Evolutionary conservation across 2,888 invertebrate genomes (phyloP), one percentile per base, ranked within the genome.

Genomic region (Tryphoninae sp.): DNA sequence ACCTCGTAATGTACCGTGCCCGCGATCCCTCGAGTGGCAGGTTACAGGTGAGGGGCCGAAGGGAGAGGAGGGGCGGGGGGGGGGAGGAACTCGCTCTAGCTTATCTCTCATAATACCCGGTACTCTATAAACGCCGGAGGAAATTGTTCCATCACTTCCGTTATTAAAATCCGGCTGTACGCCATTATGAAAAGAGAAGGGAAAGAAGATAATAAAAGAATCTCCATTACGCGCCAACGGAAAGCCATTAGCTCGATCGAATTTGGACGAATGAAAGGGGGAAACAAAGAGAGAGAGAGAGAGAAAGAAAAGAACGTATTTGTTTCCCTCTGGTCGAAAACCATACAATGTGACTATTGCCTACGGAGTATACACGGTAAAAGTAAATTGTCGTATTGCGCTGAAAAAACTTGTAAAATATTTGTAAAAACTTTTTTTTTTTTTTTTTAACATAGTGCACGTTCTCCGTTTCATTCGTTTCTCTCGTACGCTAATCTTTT

Each of bases 81-180:
- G 33, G 6, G 55, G 45, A 45, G 9, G 51, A 26, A 16, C 9
- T 9, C 11, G 42, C 45, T 67, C 42, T 23, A 23, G 8, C 78
- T 79, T 79, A 82, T 82, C 74, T 68, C 73, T 64, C 79, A 59
- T 79, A 78, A 75, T 82, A 62, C 64, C 73, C 49, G 68, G 59
- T 76, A 77, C 49, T 22, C 16, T 62, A 26, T 58, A 61, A 49
- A 42, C 58, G 26, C 51, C n/a, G 22, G 42, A 65, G 68, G 62
- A 79, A 79, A 78, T 82, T 82, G 61, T 76, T 79, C 73, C 79
- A 79, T 82, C 75, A 76, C 76, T 82, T 79, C 64, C 68, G 58
- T 76, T 79, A 82, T 79, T 76, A 79, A 79, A 76, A 73, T 73
- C 58, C 55, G 33, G 72, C 72, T 42, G 64, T 64, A 75, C 53